Percentiles rank a stretch among this genome's conserved stretches.
These are phyloP conservation scores for Cremastobaeus sp. DNA, from an alignment of 2,888 invertebrate genomes.

Conservation along the genomic window DNA sequence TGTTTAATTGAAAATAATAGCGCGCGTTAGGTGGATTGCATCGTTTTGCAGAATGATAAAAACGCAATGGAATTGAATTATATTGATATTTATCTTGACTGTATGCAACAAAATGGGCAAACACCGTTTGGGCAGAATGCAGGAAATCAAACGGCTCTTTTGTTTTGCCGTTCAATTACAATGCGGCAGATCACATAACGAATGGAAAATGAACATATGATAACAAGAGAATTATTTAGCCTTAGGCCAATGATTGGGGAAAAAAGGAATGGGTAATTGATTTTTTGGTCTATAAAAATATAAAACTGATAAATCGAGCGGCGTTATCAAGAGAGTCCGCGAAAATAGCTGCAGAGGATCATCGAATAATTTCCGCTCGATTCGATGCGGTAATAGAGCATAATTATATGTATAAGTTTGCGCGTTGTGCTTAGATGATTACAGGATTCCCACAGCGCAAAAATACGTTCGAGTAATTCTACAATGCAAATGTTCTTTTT, in stretches of 20 bases:
- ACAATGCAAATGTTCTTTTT: constrained; percentile 12
- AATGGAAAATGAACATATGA: constrained; percentile 4
- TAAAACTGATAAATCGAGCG: too few relatives aligned
- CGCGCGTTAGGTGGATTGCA: constrained; percentile 6
- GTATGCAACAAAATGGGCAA: not conserved
- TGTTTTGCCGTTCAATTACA: constrained; percentile 4
- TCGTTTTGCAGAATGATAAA: constrained; percentile 20
- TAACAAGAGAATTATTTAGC: not conserved
- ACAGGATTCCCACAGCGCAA: too few relatives aligned
- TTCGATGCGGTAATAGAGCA: too few relatives aligned
- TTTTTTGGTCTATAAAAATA: too few relatives aligned
- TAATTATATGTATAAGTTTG: too few relatives aligned
- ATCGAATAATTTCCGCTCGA: too few relatives aligned
- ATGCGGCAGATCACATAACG: constrained; percentile 1
- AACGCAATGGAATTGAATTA: constrained; percentile 33
- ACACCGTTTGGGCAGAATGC: constrained; percentile 7
- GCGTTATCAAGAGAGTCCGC: too few relatives aligned
- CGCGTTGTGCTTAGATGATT: too few relatives aligned
- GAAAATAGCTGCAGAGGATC: too few relatives aligned
- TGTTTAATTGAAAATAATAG: constrained; percentile 35
- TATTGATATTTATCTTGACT: constrained; percentile 18
- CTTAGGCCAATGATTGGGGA: not conserved
- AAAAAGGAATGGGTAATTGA: not conserved
- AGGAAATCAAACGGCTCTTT: constrained; percentile 4
- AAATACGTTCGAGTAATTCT: not conserved